Evolutionary conservation across 2,113 vertebrate genomes (phyloP), one percentile per base, ranked within the genome.

Genomic region (Heliornis fulica): DNA sequence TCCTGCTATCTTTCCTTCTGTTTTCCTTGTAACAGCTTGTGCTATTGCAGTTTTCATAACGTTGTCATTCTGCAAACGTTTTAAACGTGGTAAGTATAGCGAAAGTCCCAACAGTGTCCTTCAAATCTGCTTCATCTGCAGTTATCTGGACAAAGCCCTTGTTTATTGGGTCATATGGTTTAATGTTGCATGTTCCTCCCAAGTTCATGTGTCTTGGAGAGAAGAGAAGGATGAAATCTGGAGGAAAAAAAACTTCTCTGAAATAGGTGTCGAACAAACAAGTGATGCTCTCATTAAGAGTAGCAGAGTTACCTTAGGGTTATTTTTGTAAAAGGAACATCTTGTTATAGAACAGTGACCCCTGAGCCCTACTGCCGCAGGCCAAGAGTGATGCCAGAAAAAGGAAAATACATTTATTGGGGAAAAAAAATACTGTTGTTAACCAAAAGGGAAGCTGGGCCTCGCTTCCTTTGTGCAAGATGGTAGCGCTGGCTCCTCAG

Each of bases 261-360:
- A 28, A 93, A 78, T 89, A 51, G 40, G 29, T 81, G 80, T 95
- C 85, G 94, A 56, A 91, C 64, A 90, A 87, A 61, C 70, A 64
- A 89, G 50, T 86, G 83, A 88, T 94, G 85, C n/a, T 96, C 86
- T 86, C 69, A 82, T 90, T 83, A 86, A 57, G 79, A 94, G 64
- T 5, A 87, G 64, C 56, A 89, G 72, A 87, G 77, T 82, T 90
- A 87, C 51, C 83, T 89, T 46, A 60, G 28, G 66, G 45, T 83
- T 97, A 92, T 83, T 95, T 96, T 84, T 96, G 77, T 83, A 96
- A 36, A 45, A 83, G 78, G 72, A 94, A 86, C 75, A 87, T 53
- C n/a, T 69, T 88, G 88, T 96, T 87, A 93, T 84, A 89, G 88
- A 93, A 88, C 72, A 70, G 34, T 60, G 82, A 93, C 79, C 90